Base-by-base conservation (phyloP, 2,113 vertebrate species). In the Takifugu flavidus region DNA sequence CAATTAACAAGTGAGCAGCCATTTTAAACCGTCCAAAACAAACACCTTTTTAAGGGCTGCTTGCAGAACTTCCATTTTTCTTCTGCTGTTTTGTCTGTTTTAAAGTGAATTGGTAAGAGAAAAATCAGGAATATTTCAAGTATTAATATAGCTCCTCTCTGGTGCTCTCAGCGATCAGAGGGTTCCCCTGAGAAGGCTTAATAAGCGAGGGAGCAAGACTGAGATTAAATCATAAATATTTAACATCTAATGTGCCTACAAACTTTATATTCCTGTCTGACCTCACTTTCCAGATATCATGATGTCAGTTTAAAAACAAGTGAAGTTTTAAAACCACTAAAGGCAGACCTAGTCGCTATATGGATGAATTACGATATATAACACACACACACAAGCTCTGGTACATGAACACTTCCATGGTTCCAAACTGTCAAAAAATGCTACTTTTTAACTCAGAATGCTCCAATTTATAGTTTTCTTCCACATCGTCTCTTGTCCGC, bases 171-270 rank as follows among this genome's bases (percentile, higher is more conserved):
- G 7, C 8, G 12, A 13, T 13, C n/a, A 27, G 58, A n/a, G 45
- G 44, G 20, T 44, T 67, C 70, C 66, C 62, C 52, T 8, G 54
- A 57, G 64, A 67, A 64, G 66, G 61, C 59, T 49, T 63, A 79
- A 81, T 77, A 67, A 71, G 49, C 77, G 31, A 51, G 39, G 55
- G 60, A 72, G 50, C 65, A 69, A 65, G 59, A 53, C 26, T 69
- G 47, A 82, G 67, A 77, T 77, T 62, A 72, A 82, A 78, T 28
- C 47, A 78, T 76, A 56, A 74, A 85, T 85, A 78, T 78, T 76
- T 72, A 62, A 78, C 55, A 65, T 39, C 56, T 54, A 55, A 62
- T 56, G 49, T 51, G 65, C 65, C 49, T 59, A 70, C 43, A 1
- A 56, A 77, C 50, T 67, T 58, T n/a, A 73, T 70, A 72, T 68